Base-by-base conservation (phyloP, 2,888 invertebrate genomes). In the Drosophila maculinotata region DNA sequence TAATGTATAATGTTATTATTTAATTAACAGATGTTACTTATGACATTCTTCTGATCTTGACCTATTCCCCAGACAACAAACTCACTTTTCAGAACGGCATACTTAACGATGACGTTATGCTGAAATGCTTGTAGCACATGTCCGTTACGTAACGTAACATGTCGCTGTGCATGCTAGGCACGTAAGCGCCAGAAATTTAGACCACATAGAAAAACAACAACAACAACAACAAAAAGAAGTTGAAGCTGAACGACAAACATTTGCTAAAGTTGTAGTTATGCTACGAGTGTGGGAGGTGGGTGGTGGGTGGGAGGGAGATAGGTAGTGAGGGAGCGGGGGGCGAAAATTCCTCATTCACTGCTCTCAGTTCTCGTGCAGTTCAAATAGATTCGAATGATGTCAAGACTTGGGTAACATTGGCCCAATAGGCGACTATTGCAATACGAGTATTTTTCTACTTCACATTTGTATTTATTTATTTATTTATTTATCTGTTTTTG, bases 331-430 rank as follows among this genome's bases (percentile, higher is more conserved):
- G 1, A 23, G 4, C 9, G 14, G 25, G 26, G 25, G 7, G 6
- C 6, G 9, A n/a, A 20, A 20, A 20, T 20, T n/a, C 17, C 3
- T n/a, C 28, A n/a, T 1, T n/a, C 28, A n/a, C 17, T 14, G 28
- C 8, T 20, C 20, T 23, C 44, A 30, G 25, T 30, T 41, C 35
- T 52, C 35, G 17, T 26, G 26, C 30, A 54, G 44, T 44, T 48
- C 45, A 62, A 75, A 72, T 62, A 62, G 53, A 57, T 63, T 23
- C 45, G 33, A 76, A 66, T 65, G 70, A 70, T 76, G 76, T 79
- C 76, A 76, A 76, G 70, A 75, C 65, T 56, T 56, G 56, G 15
- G 53, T 57, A 69, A 41, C 76, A 75, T 65, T 73, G 73, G 31
- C 49, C 36, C 64, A 49, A 53, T 49, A 15, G 41, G n/a, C 39